phyloP scores from a whole-genome alignment of 1,140 invertebrate genomes.

The Armadillidium nasatum region DNA sequence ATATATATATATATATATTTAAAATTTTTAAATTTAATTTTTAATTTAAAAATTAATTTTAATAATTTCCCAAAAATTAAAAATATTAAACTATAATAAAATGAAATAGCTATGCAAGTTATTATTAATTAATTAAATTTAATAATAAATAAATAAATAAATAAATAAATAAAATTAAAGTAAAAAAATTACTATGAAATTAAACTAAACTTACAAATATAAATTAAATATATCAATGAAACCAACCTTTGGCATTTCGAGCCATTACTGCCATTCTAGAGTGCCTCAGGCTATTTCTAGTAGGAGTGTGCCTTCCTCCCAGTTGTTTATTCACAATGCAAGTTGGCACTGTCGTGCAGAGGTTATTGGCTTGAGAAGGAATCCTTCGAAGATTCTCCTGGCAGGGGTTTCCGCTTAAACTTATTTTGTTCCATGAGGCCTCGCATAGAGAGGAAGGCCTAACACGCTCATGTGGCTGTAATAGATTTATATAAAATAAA shows the following conservation, averaged over 20 bases:
- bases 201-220: too few species aligned
- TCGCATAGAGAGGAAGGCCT: conserved; percentile 42
- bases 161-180: too few species aligned
- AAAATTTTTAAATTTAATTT: too few species aligned
- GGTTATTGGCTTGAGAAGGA: conserved; percentile 55
- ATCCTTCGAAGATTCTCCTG: conserved; percentile 64
- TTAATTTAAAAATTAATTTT: too few species aligned
- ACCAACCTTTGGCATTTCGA: conserved; percentile 55
- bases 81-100: too few species aligned
- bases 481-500: too few species aligned
- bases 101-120: too few species aligned
- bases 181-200: too few species aligned
- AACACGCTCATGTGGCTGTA: conserved; percentile 28
- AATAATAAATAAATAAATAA: too few species aligned
- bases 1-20: background rate
- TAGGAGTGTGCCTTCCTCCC: conserved; percentile 57
- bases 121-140: too few species aligned
- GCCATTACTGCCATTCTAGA: conserved; percentile 65
- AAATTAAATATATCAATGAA: background rate
- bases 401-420: conserved; percentile 47
- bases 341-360: conserved; percentile 65
- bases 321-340: conserved; percentile 56
- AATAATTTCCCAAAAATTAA: too few species aligned
- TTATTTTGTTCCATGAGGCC: conserved; percentile 36
- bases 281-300: conserved; percentile 64